Base-by-base conservation (phyloP, 2,888 invertebrate species). In the Anaspis maculata region DNA sequence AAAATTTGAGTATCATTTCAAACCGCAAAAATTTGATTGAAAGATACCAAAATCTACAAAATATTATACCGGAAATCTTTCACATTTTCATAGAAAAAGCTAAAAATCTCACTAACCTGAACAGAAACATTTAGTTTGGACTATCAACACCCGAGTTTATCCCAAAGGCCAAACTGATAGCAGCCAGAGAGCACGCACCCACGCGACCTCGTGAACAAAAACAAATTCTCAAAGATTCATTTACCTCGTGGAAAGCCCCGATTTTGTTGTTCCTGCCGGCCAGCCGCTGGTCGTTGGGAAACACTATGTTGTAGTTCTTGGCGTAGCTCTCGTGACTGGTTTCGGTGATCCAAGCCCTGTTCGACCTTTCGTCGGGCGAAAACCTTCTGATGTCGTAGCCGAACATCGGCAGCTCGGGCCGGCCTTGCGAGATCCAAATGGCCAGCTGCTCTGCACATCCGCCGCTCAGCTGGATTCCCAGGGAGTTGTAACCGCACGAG, bases 381-480 rank as follows among this genome's bases (percentile, higher is more conserved):
- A 89, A 92, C 41, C 90, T 79, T 48, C 87, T 75, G 40, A 92
- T 77, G 61, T 92, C 91, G 59, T 85, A 90, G 12, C 75, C 72
- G 56, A 84, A 88, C 86, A 94, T 86, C 49, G 89, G 84, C 51
- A 84, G 71, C 34, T 80, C 76, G 0, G 92, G 92, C 39, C 87
- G 75, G 12, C 90, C 91, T 48, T 79, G 73, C 2, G 82, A 64
- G 32, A 92, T 77, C 92, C 91, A 94, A 34, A 79, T 74, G 0
- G 91, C 89, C 52, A 86, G 73, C 64, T 91, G 85, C 55, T 87
- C 77, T 0, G 81, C 86, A 47, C 85, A 85, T 0, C 92, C 92
- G 5, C 87, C 88, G 7, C 89, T 86, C 49, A 88, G 76, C 84
- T 89, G 89, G 81, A 94, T 87, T 0, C 92, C 92, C 1, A 87